phyloP scores from a whole-genome alignment of 2,888 invertebrate genomes.

The Parelbella ahira region DNA sequence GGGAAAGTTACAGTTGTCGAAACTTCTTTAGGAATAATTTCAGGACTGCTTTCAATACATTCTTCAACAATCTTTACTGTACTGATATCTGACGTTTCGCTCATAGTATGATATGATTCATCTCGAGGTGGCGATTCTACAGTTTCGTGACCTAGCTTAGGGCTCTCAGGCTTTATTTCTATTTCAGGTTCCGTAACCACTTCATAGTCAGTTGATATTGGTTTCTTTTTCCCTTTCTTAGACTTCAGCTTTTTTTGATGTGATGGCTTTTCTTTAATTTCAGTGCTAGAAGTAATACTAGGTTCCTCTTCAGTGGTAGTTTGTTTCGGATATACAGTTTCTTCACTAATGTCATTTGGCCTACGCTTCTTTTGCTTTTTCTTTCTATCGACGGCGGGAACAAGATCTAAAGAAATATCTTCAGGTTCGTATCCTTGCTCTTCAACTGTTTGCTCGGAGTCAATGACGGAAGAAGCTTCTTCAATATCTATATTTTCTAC shows the following conservation, averaged over 20 bases:
- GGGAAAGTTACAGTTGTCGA: slow-evolving; percentile 79
- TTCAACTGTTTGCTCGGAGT: slow-evolving; percentile 65
- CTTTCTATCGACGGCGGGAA: slow-evolving; percentile 53
- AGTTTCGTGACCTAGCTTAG: slow-evolving; percentile 70
- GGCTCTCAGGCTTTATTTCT: slow-evolving; percentile 57
- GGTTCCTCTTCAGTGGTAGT: slow-evolving; percentile 64
- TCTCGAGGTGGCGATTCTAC: slow-evolving; percentile 76
- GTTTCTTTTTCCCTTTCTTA: slow-evolving; percentile 76
- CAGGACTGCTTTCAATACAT: slow-evolving; percentile 77
- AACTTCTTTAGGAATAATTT: slow-evolving; percentile 61
- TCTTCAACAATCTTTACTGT: slow-evolving; percentile 85
- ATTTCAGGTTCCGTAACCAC: background rate
- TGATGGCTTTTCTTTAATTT: slow-evolving; percentile 41
- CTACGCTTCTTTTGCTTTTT: slow-evolving; percentile 76
- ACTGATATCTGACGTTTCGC: slow-evolving; percentile 78
- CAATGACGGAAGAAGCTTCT: slow-evolving; percentile 65
- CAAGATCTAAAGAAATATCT: slow-evolving; percentile 75
- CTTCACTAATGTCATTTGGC: slow-evolving; percentile 57
- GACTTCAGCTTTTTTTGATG: slow-evolving; percentile 54
- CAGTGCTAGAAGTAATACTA: slow-evolving; percentile 47
- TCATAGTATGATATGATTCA: slow-evolving; percentile 81
- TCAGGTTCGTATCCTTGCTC: slow-evolving; percentile 88
- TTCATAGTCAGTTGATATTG: slow-evolving; percentile 45
- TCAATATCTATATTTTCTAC: slow-evolving; percentile 48
- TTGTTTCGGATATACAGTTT: slow-evolving; percentile 60